Conservation (phyloP, 2,888 invertebrate species). For the Tortrix viridana region DNA sequence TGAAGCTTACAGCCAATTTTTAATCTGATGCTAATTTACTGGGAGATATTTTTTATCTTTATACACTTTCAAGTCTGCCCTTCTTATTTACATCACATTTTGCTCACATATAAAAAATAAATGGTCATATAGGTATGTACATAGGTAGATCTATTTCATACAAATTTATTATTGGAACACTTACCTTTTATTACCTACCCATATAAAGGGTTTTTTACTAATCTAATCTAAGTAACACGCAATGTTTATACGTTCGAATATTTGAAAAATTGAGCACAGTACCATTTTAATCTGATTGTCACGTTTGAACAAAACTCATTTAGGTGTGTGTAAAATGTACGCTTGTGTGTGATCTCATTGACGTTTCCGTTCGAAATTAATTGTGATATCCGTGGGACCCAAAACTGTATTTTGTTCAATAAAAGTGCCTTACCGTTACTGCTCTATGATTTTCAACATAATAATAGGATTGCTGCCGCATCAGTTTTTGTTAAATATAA, state of each 20-base stretch:
- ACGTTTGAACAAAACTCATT: conserved; percentile 20
- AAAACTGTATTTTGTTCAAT: conserved; percentile 30
- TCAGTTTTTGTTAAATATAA: conserved; percentile 13
- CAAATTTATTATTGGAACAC: too few species aligned
- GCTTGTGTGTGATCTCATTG: conserved; percentile 33
- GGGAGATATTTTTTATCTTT: too few species aligned
- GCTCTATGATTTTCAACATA: conserved; percentile 25
- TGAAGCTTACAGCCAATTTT: too few species aligned
- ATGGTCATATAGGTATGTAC: too few species aligned
- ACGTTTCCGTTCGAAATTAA: conserved; percentile 28
- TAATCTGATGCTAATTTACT: too few species aligned
- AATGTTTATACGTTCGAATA: conserved; percentile 6
- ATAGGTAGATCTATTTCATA: too few species aligned
- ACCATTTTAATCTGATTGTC: conserved; percentile 8
- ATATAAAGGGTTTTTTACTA: neutral
- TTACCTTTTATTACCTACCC: neutral
- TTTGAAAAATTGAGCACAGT: conserved; percentile 12
- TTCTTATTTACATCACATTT: too few species aligned
- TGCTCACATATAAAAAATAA: too few species aligned
- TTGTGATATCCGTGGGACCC: conserved; percentile 31
- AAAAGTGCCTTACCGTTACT: conserved; percentile 34
- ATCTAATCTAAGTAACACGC: conserved; percentile 1
- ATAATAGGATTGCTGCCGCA: conserved; percentile 16
- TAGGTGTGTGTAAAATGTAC: conserved; percentile 15
- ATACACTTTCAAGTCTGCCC: too few species aligned